phyloP scores from a whole-genome alignment of 2,888 invertebrate species.

The Synergus laeviventris region DNA sequence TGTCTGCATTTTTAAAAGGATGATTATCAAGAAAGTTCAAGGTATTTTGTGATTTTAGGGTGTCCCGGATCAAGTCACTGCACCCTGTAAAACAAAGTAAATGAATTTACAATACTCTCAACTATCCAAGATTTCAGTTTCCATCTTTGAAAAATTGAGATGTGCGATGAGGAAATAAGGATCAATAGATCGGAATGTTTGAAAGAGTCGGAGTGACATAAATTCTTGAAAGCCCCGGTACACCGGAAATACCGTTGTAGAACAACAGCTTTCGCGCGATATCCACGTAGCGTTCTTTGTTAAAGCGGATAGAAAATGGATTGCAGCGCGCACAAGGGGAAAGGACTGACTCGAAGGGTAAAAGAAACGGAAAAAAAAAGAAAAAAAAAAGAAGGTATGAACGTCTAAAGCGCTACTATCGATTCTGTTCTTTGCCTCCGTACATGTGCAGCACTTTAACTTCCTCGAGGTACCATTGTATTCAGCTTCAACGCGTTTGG shows the following conservation, averaged over 20 bases:
- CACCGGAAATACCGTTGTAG: constrained; percentile 27
- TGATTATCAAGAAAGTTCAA: no score
- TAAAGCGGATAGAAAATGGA: constrained; percentile 38
- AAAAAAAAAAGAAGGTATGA: constrained; percentile 16
- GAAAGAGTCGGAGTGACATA: constrained; percentile 13
- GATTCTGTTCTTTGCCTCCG: constrained; percentile 42
- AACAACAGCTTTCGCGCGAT: constrained; percentile 30
- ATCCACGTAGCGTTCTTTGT: constrained; percentile 18
- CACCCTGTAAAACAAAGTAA: no score
- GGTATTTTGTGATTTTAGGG: no score
- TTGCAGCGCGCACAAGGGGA: not conserved
- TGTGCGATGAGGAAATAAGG: not conserved
- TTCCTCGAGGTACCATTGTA: constrained; percentile 52
- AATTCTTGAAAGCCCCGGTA: constrained; percentile 23
- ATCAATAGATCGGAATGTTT: not conserved
- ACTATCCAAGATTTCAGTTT: no score
- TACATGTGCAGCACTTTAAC: constrained; percentile 44
- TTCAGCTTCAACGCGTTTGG: constrained; percentile 45
- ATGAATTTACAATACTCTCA: no score
- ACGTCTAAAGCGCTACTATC: constrained; percentile 40
- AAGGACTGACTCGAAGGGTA: constrained; percentile 12
- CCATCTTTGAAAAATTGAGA: no score
- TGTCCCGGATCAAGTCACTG: no score
- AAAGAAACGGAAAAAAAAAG: not conserved
- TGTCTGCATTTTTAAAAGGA: no score